Evolutionary conservation across 2,113 vertebrate species (phyloP).

Genomic region (Anseranas semipalmata): DNA sequence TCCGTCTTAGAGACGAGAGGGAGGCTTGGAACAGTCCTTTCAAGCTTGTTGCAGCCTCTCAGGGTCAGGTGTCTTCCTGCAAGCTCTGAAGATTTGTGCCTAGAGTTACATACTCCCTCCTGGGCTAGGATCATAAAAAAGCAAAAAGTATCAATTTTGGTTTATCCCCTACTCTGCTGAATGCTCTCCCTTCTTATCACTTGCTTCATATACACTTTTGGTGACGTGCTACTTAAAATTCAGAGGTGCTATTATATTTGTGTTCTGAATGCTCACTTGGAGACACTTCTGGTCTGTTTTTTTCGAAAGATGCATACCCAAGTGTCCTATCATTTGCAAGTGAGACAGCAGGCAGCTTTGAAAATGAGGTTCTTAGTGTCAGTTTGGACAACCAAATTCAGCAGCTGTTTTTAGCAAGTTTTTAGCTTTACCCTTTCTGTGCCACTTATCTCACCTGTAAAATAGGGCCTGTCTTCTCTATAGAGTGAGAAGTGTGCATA

Average conservation of each 20-base stretch:
- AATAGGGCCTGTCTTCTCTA: neutral
- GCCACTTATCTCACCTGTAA: neutral
- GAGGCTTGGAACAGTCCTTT: neutral
- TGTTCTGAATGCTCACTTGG: neutral
- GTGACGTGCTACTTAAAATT: neutral
- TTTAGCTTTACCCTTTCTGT: neutral
- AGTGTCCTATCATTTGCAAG: neutral
- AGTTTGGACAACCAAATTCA: neutral
- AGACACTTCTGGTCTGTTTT: neutral
- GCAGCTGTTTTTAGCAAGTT: neutral
- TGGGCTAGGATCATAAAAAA: neutral
- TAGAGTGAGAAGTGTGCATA: neutral
- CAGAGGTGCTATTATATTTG: neutral
- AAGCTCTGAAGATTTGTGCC: neutral
- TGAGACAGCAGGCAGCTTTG: neutral
- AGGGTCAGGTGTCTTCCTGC: neutral
- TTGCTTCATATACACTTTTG: neutral
- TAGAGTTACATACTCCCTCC: neutral
- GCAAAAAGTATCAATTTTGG: neutral
- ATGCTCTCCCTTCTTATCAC: neutral
- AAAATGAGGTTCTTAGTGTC: neutral
- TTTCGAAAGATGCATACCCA: neutral
- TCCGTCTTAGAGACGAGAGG: neutral
- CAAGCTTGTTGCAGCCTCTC: neutral
- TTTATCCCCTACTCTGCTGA: neutral